Conservation (phyloP, 1,140 invertebrate genomes). For the Nephila pilipes region DNA sequence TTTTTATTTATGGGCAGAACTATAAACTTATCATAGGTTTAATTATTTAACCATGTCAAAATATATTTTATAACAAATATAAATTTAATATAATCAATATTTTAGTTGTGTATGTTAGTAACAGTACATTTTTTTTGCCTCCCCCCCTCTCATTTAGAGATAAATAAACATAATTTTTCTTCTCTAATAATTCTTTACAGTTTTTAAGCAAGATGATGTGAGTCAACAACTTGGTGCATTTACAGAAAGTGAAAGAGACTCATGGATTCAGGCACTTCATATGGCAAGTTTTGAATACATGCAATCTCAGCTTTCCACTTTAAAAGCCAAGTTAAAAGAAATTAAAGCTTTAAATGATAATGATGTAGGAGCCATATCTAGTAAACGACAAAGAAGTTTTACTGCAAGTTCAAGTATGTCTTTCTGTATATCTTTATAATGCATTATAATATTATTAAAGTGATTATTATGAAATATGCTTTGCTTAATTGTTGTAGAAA, state of each 20-base stretch:
- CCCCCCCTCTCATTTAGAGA: background rate
- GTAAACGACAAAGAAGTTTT: conserved; percentile 67
- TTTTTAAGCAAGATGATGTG: conserved; percentile 68
- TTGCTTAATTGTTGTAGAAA: too few relatives aligned
- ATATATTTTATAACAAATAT: too few relatives aligned
- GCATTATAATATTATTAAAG: too few relatives aligned
- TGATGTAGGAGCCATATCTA: background rate
- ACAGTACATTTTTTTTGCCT: too few relatives aligned
- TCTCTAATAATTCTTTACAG: background rate
- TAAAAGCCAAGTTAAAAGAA: conserved; percentile 82
- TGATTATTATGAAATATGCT: too few relatives aligned
- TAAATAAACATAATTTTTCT: background rate
- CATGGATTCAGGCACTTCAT: conserved; percentile 93
- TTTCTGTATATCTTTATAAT: too few relatives aligned
- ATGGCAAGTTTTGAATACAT: conserved; percentile 92
- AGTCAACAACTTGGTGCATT: conserved; percentile 88
- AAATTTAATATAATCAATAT: too few relatives aligned
- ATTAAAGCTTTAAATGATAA: conserved; percentile 77
- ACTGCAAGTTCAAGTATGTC: conserved; percentile 37
- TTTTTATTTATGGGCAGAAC: too few relatives aligned
- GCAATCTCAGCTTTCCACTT: conserved; percentile 87
- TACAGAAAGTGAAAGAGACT: conserved; percentile 90
- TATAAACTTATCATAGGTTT: too few relatives aligned
- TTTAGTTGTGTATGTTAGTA: too few relatives aligned
- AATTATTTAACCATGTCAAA: too few relatives aligned